phyloP scores from a whole-genome alignment of 1,140 invertebrate species.

The Sinella curviseta region DNA sequence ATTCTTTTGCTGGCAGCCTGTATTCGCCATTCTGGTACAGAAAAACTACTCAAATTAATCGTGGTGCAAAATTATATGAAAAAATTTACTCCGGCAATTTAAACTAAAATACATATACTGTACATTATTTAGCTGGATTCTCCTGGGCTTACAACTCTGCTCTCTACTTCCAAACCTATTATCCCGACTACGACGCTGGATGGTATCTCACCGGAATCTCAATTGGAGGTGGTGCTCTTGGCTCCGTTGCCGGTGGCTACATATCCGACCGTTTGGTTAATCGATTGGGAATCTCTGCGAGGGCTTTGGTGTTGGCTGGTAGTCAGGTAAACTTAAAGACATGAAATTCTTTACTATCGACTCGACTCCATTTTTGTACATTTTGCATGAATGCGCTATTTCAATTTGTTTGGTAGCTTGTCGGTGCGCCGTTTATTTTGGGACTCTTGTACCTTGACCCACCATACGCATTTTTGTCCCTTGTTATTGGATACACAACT shows the following conservation, averaged over 20 bases:
- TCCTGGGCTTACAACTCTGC: conserved; percentile 88
- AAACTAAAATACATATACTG: too few species aligned
- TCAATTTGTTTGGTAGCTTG: conserved; percentile 59
- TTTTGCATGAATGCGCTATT: neutral
- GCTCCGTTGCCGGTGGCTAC: conserved; percentile 79
- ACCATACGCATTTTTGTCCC: conserved; percentile 78
- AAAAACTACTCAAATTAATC: too few species aligned
- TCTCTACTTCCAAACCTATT: conserved; percentile 81
- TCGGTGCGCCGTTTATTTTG: conserved; percentile 84
- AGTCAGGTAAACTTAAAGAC: conserved; percentile 65
- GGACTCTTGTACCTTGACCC: conserved; percentile 82
- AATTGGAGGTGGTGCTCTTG: conserved; percentile 80
- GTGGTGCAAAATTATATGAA: too few species aligned
- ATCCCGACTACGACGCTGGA: conserved; percentile 80
- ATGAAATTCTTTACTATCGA: conserved; percentile 26
- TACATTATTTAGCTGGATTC: conserved; percentile 73
- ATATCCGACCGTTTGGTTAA: conserved; percentile 86
- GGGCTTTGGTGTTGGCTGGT: conserved; percentile 77
- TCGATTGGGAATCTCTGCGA: conserved; percentile 79
- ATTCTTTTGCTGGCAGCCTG: conserved; percentile 82
- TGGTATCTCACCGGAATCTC: conserved; percentile 85
- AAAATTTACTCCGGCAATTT: too few species aligned
- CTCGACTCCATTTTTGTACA: too few species aligned
- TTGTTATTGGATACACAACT: conserved; percentile 83
- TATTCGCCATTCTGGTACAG: conserved; percentile 79